phyloP scores from a whole-genome alignment of 2,113 vertebrate genomes.

The Ceyx cyanopectus region DNA sequence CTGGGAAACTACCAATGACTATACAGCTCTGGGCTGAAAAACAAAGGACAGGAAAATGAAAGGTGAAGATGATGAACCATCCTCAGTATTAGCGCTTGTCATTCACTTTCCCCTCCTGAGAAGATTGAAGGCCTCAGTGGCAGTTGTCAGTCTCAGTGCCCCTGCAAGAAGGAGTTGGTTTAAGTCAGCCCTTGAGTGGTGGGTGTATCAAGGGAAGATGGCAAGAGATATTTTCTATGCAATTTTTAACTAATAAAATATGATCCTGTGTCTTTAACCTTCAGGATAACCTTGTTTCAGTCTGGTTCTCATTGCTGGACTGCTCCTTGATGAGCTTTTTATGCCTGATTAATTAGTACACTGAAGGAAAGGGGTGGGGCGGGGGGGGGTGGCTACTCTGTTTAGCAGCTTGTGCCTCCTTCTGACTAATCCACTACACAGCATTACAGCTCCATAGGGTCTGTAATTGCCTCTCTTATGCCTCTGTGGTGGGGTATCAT shows the following conservation, averaged over 20 bases:
- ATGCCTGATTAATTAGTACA: conserved; percentile 74
- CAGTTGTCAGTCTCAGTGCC: background rate
- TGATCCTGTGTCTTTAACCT: conserved; percentile 64
- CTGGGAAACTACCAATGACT: background rate
- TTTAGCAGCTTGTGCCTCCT: conserved; percentile 42
- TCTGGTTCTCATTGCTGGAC: conserved; percentile 57
- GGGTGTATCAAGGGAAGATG: background rate
- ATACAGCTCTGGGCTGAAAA: background rate
- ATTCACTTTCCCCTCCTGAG: background rate
- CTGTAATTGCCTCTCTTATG: background rate
- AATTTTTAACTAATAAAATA: conserved; percentile 49
- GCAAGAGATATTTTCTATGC: background rate
- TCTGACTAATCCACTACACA: conserved; percentile 17
- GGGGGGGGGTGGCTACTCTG: background rate
- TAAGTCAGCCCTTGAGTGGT: background rate
- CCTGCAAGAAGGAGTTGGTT: background rate
- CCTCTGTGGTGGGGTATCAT: background rate
- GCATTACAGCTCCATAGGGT: background rate
- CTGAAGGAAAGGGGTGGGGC: background rate
- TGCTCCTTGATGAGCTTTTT: conserved; percentile 74
- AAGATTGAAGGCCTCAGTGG: background rate
- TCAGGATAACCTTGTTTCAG: conserved; percentile 70
- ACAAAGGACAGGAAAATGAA: conserved; percentile 22
- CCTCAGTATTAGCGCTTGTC: background rate
- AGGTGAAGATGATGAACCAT: conserved; percentile 15